Conservation (phyloP, 2,113 vertebrate species). For the Stegostoma tigrinum region DNA sequence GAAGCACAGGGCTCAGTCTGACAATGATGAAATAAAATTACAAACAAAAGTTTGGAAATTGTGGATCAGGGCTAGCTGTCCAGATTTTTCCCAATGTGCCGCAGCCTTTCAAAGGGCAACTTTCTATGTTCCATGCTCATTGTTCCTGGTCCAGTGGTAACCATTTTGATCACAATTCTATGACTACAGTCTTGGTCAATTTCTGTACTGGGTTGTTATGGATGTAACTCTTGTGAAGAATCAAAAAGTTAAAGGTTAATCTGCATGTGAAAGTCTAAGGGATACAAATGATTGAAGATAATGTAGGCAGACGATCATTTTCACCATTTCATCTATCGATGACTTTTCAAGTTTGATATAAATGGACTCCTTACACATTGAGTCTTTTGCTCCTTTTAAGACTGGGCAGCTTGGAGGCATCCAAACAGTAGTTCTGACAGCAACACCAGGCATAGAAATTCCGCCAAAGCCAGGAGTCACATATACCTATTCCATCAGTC, state of each 20-base stretch:
- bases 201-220: background rate
- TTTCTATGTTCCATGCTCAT: background rate
- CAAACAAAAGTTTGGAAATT: background rate
- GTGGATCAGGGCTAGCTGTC: background rate
- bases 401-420: background rate
- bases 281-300: background rate
- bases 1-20: background rate
- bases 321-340: background rate
- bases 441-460: background rate
- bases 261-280: background rate
- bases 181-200: background rate
- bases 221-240: background rate
- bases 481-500: constrained; percentile 49
- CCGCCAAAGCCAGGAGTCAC: background rate
- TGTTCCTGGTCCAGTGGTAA: background rate
- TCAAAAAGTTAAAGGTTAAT: background rate
- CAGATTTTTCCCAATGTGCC: background rate
- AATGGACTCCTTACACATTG: background rate
- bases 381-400: background rate
- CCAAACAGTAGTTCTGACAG: background rate
- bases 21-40: background rate
- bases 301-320: background rate
- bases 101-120: background rate
- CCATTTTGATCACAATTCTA: background rate
- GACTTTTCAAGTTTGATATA: background rate